Evolutionary conservation across 2,797 vertebrate genomes (phyloP).

Genomic region (Takifugu ocellatus): DNA sequence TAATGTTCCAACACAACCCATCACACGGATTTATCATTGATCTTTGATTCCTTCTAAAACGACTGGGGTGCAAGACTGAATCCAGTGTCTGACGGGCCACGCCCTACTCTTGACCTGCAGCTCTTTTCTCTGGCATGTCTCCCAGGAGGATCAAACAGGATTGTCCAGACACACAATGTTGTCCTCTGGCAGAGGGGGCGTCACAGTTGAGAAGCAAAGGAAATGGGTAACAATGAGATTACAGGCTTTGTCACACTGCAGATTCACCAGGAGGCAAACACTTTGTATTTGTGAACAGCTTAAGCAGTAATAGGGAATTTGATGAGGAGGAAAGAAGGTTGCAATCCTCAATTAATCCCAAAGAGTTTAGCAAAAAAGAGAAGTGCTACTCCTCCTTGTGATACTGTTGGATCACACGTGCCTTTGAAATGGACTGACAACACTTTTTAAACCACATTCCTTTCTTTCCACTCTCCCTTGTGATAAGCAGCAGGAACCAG

Average conservation of each 20-base stretch:
- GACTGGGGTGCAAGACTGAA: constrained; percentile 17
- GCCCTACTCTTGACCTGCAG: constrained; percentile 26
- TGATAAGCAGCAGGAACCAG: constrained; percentile 41
- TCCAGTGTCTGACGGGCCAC: constrained; percentile 14
- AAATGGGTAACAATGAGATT: constrained; percentile 43
- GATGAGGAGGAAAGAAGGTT: constrained; percentile 26
- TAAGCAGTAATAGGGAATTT: constrained; percentile 22
- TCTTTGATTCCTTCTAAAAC: constrained; percentile 21
- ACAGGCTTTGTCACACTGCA: constrained; percentile 51
- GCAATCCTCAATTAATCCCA: constrained; percentile 28
- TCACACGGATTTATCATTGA: constrained; percentile 9
- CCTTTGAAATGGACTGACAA: constrained; percentile 37
- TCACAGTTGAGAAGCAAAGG: constrained; percentile 31
- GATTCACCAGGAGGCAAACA: constrained; percentile 35
- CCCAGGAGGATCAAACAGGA: constrained; percentile 26
- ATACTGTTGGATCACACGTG: constrained; percentile 33
- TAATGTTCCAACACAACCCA: constrained; percentile 22
- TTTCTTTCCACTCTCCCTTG: constrained; percentile 19
- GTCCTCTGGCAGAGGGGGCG: constrained; percentile 42
- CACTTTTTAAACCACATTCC: constrained; percentile 27
- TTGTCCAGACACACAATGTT: constrained; percentile 50
- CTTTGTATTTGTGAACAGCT: constrained; percentile 35
- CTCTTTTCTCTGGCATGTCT: constrained; percentile 25
- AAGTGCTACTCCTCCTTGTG: constrained; percentile 8
- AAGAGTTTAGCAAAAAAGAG: constrained; percentile 29